Evolutionary conservation across 2,113 vertebrate genomes (phyloP).

Genomic region (Prunella fulvescens): DNA sequence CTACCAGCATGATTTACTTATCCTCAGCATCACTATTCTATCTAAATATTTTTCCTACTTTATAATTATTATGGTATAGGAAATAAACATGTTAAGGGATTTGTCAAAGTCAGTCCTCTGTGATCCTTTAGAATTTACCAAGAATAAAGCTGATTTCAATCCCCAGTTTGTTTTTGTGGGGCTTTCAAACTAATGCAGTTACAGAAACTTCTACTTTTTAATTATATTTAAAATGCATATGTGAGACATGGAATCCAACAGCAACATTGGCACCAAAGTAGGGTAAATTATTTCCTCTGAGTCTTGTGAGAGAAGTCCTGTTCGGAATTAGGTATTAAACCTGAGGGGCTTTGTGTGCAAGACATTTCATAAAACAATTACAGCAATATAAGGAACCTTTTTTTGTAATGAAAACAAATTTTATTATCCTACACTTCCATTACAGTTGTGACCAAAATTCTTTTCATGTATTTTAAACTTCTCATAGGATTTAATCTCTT

Average conservation of each 20-base stretch:
- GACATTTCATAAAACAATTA: neutral
- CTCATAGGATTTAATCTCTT: neutral
- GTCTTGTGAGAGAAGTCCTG: neutral
- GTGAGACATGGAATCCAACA: neutral
- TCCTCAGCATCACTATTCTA: neutral
- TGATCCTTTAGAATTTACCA: neutral
- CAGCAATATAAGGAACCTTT: neutral
- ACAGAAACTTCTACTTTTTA: neutral
- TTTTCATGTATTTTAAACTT: neutral
- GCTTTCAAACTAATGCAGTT: neutral
- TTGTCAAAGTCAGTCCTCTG: neutral
- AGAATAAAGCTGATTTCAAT: neutral
- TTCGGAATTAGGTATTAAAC: slow-evolving; percentile 7
- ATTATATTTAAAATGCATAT: neutral
- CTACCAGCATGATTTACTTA: neutral
- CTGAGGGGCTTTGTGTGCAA: neutral
- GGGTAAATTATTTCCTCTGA: neutral
- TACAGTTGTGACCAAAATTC: neutral
- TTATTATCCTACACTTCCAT: neutral
- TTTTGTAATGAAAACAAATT: neutral
- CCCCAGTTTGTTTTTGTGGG: neutral
- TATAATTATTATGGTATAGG: neutral
- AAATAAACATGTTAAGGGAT: neutral
- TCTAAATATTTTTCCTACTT: neutral
- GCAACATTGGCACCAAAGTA: neutral